Evolutionary conservation across 2,888 invertebrate genomes (phyloP).

Genomic region (Parnassius apollo): DNA sequence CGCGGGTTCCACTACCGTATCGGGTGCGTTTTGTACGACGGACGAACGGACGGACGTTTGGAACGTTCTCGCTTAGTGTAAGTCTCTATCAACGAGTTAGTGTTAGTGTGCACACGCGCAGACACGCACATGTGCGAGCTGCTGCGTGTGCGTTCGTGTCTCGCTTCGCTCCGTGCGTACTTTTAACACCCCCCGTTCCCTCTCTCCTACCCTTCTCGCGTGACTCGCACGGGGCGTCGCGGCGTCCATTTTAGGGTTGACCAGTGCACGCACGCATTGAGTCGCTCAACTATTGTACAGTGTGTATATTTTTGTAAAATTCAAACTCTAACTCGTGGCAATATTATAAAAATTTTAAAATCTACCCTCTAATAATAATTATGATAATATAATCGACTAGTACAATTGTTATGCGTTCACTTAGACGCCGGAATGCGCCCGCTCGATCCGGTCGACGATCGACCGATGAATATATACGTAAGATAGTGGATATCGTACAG

Average conservation of each 20-base stretch:
- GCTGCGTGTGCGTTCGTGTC: no score
- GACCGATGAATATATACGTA: slow-evolving; percentile 6
- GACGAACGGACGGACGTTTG: background rate
- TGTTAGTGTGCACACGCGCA: slow-evolving; percentile 46
- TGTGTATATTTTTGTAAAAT: slow-evolving; percentile 80
- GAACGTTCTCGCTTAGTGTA: slow-evolving; percentile 40
- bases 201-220: background rate
- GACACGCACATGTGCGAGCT: no score
- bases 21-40: background rate
- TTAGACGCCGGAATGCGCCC: slow-evolving; percentile 35
- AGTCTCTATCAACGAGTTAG: slow-evolving; percentile 78
- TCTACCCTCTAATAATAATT: slow-evolving; percentile 65
- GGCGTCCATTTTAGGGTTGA: slow-evolving; percentile 44
- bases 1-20: slow-evolving; percentile 3
- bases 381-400: slow-evolving; percentile 42
- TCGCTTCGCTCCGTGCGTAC: slow-evolving; percentile 17
- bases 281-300: slow-evolving; percentile 77
- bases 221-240: slow-evolving; percentile 25
- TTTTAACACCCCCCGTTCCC: background rate
- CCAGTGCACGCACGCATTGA: slow-evolving; percentile 58
- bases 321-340: slow-evolving; percentile 72
- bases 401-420: slow-evolving; percentile 64
- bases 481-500: background rate
- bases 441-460: slow-evolving; percentile 9
- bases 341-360: slow-evolving; percentile 71